These are phyloP conservation scores for Hydropsyche betteni DNA, from an alignment of 2,888 invertebrate genomes.

Conservation along the genomic window DNA sequence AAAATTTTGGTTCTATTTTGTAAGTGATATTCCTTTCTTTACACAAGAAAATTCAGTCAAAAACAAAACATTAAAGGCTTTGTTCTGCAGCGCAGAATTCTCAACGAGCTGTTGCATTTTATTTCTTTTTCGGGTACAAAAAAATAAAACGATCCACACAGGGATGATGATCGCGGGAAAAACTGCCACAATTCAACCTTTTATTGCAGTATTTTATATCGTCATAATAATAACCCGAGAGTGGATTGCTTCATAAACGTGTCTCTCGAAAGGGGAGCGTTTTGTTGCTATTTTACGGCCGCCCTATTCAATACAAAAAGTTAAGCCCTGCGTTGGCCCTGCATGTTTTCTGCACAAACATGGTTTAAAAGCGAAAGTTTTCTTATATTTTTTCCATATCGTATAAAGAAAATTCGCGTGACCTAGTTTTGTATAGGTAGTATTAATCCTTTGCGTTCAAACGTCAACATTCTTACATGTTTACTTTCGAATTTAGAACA, in stretches of 20 bases:
- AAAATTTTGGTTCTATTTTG: too few species aligned
- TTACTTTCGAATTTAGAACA: too few species aligned
- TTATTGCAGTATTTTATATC: slow-evolving; percentile 33
- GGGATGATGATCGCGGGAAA: not conserved
- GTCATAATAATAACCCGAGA: slow-evolving; percentile 28
- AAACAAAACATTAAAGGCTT: too few species aligned
- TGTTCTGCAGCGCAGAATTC: too few species aligned
- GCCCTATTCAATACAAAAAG: slow-evolving; percentile 26
- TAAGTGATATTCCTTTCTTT: too few species aligned
- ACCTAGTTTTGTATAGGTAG: not conserved
- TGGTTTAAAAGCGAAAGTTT: not conserved
- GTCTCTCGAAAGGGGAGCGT: slow-evolving; percentile 19
- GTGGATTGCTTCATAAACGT: slow-evolving; percentile 33
- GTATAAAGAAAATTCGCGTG: not conserved
- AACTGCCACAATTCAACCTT: slow-evolving; percentile 23
- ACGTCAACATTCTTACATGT: not conserved
- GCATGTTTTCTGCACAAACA: not conserved
- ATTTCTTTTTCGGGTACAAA: too few species aligned
- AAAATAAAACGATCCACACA: too few species aligned
- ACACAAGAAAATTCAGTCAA: too few species aligned
- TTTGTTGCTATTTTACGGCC: slow-evolving; percentile 23
- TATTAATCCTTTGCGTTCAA: not conserved
- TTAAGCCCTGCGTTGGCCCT: slow-evolving; percentile 7
- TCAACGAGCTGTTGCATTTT: too few species aligned
- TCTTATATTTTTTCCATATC: not conserved